Percentiles rank a stretch among this genome's conserved stretches.
Evolutionary conservation across 2,113 vertebrate species (phyloP).

Genomic region (Corythaeola cristata): DNA sequence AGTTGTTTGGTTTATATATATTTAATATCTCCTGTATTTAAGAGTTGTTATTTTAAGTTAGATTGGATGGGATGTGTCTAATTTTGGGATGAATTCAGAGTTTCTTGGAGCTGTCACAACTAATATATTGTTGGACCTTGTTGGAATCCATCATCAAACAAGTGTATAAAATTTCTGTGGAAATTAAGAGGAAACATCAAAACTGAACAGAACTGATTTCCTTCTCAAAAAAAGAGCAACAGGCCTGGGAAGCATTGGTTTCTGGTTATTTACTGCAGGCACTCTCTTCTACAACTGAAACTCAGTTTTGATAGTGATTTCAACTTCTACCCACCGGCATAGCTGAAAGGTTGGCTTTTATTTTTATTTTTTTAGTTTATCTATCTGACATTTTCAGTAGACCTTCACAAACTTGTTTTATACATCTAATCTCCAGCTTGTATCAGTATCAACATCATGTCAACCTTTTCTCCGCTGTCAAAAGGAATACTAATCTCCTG

Average conservation of each 20-base stretch:
- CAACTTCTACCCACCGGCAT: background rate
- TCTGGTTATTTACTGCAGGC: background rate
- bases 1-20: background rate
- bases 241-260: background rate
- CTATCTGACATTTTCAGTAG: background rate
- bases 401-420: background rate
- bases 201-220: background rate
- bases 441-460: background rate
- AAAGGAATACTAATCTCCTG: background rate
- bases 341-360: background rate
- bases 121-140: background rate
- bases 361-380: background rate
- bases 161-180: background rate
- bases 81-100: background rate
- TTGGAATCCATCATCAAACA: background rate
- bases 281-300: background rate
- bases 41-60: background rate
- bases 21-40: background rate
- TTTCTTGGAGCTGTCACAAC: background rate
- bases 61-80: background rate
- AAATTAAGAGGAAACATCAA: background rate
- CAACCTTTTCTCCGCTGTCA: background rate
- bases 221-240: background rate
- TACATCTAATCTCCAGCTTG: background rate
- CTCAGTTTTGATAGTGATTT: background rate